A percentile compares a stretch with the other conserved stretches of the same genome.
Conservation (phyloP, 2,888 invertebrate species). For the Pyrgus malvae region DNA sequence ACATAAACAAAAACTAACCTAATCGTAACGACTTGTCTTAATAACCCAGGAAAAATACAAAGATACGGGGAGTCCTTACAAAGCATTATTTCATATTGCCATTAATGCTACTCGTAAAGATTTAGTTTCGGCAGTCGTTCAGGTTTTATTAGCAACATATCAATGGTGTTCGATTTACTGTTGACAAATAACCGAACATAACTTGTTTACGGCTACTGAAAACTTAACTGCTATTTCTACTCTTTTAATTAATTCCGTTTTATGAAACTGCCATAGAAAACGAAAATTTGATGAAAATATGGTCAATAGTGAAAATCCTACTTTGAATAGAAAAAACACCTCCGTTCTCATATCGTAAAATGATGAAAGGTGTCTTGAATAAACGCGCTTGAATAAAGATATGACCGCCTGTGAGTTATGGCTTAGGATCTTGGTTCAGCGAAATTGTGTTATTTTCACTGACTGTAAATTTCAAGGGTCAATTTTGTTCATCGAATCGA, state of each 20-base stretch:
- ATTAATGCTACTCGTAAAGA: slow-evolving; percentile 16
- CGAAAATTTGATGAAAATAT: too few species aligned
- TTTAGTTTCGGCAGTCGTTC: slow-evolving; percentile 19
- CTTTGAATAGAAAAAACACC: too few species aligned
- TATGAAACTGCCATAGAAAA: too few species aligned
- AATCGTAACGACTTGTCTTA: not conserved
- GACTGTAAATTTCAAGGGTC: too few species aligned
- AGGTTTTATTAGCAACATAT: slow-evolving; percentile 16
- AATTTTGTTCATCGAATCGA: too few species aligned
- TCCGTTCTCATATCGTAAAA: too few species aligned
- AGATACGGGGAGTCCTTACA: slow-evolving; percentile 19
- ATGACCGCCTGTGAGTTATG: slow-evolving; percentile 18
- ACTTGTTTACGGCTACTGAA: not conserved
- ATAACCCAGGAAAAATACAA: slow-evolving; percentile 7
- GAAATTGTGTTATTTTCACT: not conserved
- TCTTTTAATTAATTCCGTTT: too few species aligned
- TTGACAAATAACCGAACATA: not conserved
- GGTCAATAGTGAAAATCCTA: too few species aligned
- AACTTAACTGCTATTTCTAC: not conserved
- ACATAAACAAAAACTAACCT: slow-evolving; percentile 1
- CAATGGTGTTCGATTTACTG: not conserved
- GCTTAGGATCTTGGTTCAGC: not conserved
- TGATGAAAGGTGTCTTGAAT: not conserved
- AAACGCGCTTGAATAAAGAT: not conserved
- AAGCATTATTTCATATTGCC: slow-evolving; percentile 18